phyloP scores from a whole-genome alignment of 2,888 invertebrate genomes.

The Aleiodes testaceus region DNA sequence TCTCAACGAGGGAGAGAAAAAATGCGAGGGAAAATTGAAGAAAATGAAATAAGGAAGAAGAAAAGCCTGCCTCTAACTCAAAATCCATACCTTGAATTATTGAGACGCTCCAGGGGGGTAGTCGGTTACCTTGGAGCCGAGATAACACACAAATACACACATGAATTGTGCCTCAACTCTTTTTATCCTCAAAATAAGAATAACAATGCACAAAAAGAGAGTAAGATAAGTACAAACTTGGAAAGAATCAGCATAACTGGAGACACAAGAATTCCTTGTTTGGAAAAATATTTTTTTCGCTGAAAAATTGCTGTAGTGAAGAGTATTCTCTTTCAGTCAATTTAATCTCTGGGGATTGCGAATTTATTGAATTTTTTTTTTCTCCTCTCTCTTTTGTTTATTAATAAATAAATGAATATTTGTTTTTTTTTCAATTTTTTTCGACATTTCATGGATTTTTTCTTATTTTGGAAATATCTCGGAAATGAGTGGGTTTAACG shows the following conservation, averaged over 20 bases:
- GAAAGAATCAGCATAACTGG: neutral
- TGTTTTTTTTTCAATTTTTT: neutral
- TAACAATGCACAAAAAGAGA: slow-evolving; percentile 38
- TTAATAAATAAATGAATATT: neutral
- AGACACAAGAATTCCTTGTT: neutral
- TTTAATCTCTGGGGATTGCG: neutral
- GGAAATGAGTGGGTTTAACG: neutral
- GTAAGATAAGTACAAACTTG: slow-evolving; percentile 5
- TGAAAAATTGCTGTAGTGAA: neutral
- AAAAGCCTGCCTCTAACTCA: slow-evolving; percentile 52
- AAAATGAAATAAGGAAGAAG: slow-evolving; percentile 35
- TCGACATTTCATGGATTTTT: too few relatives aligned
- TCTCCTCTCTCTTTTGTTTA: too few relatives aligned
- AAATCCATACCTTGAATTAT: slow-evolving; percentile 65
- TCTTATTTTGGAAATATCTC: neutral
- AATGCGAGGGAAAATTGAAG: slow-evolving; percentile 34
- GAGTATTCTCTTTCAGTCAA: neutral
- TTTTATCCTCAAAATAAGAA: slow-evolving; percentile 45
- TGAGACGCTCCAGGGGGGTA: slow-evolving; percentile 55
- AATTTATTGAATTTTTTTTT: too few relatives aligned
- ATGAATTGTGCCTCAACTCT: slow-evolving; percentile 32
- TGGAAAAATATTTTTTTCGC: neutral
- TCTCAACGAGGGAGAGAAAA: slow-evolving; percentile 43
- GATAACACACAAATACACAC: slow-evolving; percentile 36
- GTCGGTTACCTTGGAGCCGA: slow-evolving; percentile 38